Percentiles rank a stretch among this genome's conserved stretches.
Evolutionary conservation across 2,888 invertebrate genomes (phyloP).

Genomic region (Arrhopalites spinosus): DNA sequence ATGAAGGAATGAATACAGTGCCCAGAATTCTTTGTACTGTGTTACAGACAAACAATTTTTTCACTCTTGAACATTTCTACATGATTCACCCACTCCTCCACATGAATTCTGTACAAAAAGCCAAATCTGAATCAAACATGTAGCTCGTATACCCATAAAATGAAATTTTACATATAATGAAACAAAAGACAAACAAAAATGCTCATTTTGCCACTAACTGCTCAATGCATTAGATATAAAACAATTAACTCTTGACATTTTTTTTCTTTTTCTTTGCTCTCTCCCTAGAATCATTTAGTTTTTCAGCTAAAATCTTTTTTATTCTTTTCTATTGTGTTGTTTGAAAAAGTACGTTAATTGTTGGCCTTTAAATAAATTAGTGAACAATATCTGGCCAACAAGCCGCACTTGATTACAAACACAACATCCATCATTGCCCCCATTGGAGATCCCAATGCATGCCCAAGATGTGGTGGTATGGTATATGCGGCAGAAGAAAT

Average conservation of each 20-base stretch:
- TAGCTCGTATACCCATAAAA: too few species aligned
- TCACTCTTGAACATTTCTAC: too few species aligned
- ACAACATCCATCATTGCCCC: slow-evolving; percentile 79
- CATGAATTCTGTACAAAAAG: too few species aligned
- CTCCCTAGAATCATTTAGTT: background rate
- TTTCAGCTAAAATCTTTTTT: background rate
- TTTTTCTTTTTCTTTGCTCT: background rate
- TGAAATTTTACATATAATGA: too few species aligned
- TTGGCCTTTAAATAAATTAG: slow-evolving; percentile 36
- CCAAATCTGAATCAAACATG: too few species aligned
- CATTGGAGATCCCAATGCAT: slow-evolving; percentile 75
- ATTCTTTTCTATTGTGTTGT: background rate
- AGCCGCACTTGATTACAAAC: slow-evolving; percentile 66
- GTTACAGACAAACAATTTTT: too few species aligned
- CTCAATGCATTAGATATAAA: background rate
- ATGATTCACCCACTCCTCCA: too few species aligned
- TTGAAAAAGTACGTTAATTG: background rate
- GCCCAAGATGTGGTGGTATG: slow-evolving; percentile 85
- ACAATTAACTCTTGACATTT: background rate
- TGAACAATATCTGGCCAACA: slow-evolving; percentile 55
- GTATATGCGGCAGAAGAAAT: slow-evolving; percentile 95
- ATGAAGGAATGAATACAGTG: too few species aligned
- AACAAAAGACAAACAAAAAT: background rate
- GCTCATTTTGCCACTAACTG: background rate
- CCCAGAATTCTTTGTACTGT: too few species aligned